Conservation (phyloP, 2,888 invertebrate species). For the Augochlorella aurata region DNA sequence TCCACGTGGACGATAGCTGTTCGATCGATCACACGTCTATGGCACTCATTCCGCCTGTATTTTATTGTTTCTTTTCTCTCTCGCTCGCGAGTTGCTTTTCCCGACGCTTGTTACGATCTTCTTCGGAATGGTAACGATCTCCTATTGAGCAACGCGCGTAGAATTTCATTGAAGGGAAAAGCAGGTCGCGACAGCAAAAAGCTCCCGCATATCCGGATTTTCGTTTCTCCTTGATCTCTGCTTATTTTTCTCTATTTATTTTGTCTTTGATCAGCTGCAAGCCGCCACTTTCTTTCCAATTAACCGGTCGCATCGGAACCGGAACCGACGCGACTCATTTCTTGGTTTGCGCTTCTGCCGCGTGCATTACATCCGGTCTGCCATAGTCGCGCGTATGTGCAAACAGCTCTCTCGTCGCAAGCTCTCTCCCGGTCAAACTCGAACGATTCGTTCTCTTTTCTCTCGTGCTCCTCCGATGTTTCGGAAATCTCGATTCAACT, state of each 20-base stretch:
- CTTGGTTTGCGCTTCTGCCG: constrained; percentile 52
- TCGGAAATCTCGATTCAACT: neutral
- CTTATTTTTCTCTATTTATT: constrained; percentile 44
- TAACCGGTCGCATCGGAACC: constrained; percentile 9
- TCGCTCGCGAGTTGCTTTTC: constrained; percentile 44
- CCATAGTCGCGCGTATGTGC: constrained; percentile 36
- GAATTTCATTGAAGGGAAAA: constrained; percentile 12
- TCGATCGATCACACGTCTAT: constrained; percentile 27
- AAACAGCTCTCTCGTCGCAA: constrained; percentile 57
- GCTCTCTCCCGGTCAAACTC: constrained; percentile 57
- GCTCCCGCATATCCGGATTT: constrained; percentile 2
- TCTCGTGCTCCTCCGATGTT: constrained; percentile 54
- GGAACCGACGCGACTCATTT: constrained; percentile 27
- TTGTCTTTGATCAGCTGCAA: constrained; percentile 43
- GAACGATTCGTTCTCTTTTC: constrained; percentile 54
- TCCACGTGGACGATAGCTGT: neutral
- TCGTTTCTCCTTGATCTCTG: constrained; percentile 49
- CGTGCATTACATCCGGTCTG: constrained; percentile 1
- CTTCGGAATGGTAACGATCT: too few species aligned
- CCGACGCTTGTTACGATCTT: neutral
- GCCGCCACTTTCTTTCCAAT: constrained; percentile 25
- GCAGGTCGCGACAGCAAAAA: constrained; percentile 30
- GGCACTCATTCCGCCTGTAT: constrained; percentile 28
- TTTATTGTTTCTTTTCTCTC: constrained; percentile 48
- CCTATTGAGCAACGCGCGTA: neutral